These are phyloP conservation scores for Lathronympha strigana DNA, from an alignment of 2,888 invertebrate genomes.

Conservation along the genomic window DNA sequence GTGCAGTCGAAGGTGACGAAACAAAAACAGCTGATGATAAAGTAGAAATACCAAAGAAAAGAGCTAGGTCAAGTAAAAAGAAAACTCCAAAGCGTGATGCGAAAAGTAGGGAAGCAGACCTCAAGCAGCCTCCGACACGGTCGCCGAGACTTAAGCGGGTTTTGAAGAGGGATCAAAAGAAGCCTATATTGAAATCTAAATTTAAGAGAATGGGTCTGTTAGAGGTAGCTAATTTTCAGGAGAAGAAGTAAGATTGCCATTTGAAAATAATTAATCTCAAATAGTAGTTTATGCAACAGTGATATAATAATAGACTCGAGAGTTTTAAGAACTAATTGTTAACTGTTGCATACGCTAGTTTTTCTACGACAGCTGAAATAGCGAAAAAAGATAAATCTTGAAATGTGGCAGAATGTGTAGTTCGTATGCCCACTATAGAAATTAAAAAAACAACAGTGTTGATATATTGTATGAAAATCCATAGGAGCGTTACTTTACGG, in stretches of 20 bases:
- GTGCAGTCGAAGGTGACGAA: conserved; percentile 18
- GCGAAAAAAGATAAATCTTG: too few species aligned
- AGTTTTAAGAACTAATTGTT: too few species aligned
- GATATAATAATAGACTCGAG: too few species aligned
- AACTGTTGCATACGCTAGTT: too few species aligned
- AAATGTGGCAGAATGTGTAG: too few species aligned
- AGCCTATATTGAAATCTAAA: conserved; percentile 52
- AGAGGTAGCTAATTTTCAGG: conserved; percentile 56
- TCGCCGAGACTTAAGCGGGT: conserved; percentile 29
- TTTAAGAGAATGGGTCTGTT: conserved; percentile 61
- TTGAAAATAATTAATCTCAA: neutral
- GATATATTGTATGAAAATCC: too few species aligned
- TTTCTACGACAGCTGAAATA: too few species aligned
- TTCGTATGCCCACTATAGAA: too few species aligned
- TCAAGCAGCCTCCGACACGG: conserved; percentile 13
- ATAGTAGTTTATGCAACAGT: too few species aligned
- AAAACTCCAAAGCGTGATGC: neutral
- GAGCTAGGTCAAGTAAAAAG: neutral
- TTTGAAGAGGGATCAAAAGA: conserved; percentile 4
- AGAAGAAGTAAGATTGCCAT: neutral
- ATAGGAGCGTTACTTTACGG: neutral
- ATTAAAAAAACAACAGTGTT: too few species aligned
- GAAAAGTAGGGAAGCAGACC: neutral
- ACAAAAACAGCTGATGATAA: conserved; percentile 8
- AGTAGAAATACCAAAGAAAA: neutral